Base-by-base conservation (phyloP, 2,888 invertebrate genomes). In the Branchellion lobata region DNA sequence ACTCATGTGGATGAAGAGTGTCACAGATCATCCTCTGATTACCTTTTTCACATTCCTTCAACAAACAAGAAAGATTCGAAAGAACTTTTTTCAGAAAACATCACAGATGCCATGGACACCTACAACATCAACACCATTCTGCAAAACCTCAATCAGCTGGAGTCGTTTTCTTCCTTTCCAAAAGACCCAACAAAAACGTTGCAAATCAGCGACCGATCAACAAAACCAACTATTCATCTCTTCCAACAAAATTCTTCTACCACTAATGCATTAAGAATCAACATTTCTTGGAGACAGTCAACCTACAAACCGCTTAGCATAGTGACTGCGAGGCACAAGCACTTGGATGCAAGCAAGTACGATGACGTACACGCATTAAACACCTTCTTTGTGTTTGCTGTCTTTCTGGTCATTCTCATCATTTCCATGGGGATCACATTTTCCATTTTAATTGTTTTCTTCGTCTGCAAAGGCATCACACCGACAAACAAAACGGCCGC, bases 1-100 rank as follows among this genome's bases (percentile, higher is more conserved):
- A 81, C 81, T 65, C 81, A 81, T 57, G 61, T 36, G 18, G 57
- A 33, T 29, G 77, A 79, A n/a, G 72, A 79, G 5, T 68, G 34
- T 24, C 74, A 47, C 24, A 47, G 31, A 24, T 29, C 36, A 1
- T 53, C 47, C 5, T 29, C 21, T 21, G 40, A 68, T 31, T 47
- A 34, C 24, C 57, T 74, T 11, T 51, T 24, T 1, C 5, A 31
- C 24, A 21, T n/a, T 33, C 2, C 18, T 0, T n/a, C n/a, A n/a
- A 27, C 29, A 3, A 18, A 76, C 61, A 53, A n/a, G 5, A 31
- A 53, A 1, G 24, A 47, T 27, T 65, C 27, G n/a, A 33, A 69
- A 27, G 31, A 24, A 69, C 33, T 27, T 3, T 65, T 21, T 65
- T 21, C 14, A 5, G 14, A 53, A 27, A 18, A n/a, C 31, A n/a